Conservation (phyloP, 2,888 invertebrate genomes). For the Proisotoma minuta region DNA sequence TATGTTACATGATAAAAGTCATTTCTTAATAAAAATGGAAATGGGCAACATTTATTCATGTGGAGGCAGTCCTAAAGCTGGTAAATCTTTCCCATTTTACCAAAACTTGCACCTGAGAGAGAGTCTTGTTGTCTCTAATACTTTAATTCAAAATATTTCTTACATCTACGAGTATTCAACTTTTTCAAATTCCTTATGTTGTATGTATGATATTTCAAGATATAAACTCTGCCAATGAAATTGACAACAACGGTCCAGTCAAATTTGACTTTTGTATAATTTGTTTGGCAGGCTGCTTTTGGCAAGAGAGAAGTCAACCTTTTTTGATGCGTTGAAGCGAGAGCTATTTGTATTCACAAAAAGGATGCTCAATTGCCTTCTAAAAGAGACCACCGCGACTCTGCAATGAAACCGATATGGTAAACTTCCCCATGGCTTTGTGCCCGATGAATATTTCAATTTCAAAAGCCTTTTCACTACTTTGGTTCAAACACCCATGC, state of each 20-base stretch:
- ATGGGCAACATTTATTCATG: no score
- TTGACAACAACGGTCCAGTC: no score
- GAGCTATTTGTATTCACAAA: constrained; percentile 35
- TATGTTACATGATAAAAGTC: constrained; percentile 11
- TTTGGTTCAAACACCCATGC: not conserved
- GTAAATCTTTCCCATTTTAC: no score
- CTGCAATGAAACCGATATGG: constrained; percentile 37
- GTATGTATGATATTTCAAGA: no score
- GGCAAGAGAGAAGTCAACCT: constrained; percentile 3
- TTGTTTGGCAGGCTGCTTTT: not conserved
- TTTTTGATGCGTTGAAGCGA: constrained; percentile 27
- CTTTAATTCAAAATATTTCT: no score
- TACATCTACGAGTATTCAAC: no score
- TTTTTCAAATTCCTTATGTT: no score
- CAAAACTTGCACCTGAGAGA: no score
- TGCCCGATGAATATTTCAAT: constrained; percentile 32
- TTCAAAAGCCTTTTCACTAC: constrained; percentile 28
- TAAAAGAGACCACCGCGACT: constrained; percentile 35
- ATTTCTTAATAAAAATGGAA: no score
- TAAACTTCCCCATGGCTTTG: constrained; percentile 34
- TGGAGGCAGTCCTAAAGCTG: no score
- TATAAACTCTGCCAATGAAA: no score
- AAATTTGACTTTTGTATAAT: not conserved
- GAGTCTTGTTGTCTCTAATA: no score
- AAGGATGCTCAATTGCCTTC: constrained; percentile 37